These are phyloP conservation scores for Nemapogon koenigi DNA, from an alignment of 2,888 invertebrate genomes.

Conservation along the genomic window DNA sequence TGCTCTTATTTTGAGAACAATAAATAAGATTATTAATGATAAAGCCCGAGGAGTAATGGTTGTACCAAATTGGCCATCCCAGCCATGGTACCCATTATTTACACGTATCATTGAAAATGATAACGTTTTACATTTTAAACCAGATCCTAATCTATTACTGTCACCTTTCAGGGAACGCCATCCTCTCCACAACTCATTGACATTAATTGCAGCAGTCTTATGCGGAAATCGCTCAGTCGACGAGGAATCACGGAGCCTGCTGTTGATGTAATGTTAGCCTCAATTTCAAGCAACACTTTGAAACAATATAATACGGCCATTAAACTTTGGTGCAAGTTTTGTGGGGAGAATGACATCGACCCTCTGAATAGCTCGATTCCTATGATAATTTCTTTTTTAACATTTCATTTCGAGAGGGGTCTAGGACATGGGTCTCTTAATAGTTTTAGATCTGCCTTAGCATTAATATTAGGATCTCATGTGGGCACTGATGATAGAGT, in stretches of 20 bases:
- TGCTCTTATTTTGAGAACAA: conserved; percentile 13
- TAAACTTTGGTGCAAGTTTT: conserved; percentile 15
- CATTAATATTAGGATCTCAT: conserved; percentile 12
- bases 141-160: background rate
- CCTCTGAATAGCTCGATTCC: background rate
- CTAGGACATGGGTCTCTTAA: conserved; percentile 14
- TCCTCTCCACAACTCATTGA: background rate
- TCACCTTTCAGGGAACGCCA: conserved; percentile 1
- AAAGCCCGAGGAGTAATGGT: conserved; percentile 3
- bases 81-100: background rate
- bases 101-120: background rate
- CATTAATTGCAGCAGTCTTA: conserved; percentile 6
- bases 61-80: conserved; percentile 1
- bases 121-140: background rate
- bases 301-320: conserved; percentile 13
- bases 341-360: background rate
- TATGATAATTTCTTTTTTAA: conserved; percentile 12
- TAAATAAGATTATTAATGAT: conserved; percentile 11
- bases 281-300: too few relatives aligned
- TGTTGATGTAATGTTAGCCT: too few relatives aligned
- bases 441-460: conserved; percentile 15
- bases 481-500: conserved; percentile 9
- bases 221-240: too few relatives aligned
- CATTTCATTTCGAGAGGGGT: conserved; percentile 8
- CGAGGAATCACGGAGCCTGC: too few relatives aligned